These are phyloP conservation scores for Hemicrepidius hirtus DNA, from an alignment of 2,888 invertebrate species.

Conservation along the genomic window DNA sequence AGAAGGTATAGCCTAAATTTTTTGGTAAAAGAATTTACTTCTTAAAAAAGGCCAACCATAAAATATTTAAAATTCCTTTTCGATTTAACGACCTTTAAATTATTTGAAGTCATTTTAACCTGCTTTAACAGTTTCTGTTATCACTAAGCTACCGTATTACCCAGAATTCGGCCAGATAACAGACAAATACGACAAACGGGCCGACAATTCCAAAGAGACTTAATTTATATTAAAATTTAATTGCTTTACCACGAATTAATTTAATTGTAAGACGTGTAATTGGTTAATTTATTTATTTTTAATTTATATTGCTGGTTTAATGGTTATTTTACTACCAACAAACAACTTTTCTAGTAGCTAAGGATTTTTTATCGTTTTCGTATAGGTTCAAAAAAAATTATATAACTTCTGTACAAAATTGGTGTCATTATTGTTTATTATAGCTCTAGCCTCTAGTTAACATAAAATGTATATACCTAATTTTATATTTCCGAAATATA, in stretches of 20 bases:
- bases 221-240: constrained; percentile 49
- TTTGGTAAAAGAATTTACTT: constrained; percentile 15
- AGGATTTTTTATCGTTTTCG: constrained; percentile 33
- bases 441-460: constrained; percentile 38
- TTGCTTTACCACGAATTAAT: constrained; percentile 49
- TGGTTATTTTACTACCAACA: constrained; percentile 34
- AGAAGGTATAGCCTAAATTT: constrained; percentile 20
- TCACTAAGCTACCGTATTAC: constrained; percentile 42
- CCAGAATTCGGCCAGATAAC: constrained; percentile 39
- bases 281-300: constrained; percentile 48
- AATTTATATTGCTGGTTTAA: constrained; percentile 47
- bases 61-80: constrained; percentile 39
- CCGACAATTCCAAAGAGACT: constrained; percentile 44
- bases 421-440: constrained; percentile 47
- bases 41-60: constrained; percentile 27
- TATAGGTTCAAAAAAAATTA: constrained; percentile 21
- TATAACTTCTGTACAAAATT: constrained; percentile 34
- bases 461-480: constrained; percentile 30
- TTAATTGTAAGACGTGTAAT: constrained; percentile 43
- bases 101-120: constrained; percentile 25
- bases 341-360: constrained; percentile 38
- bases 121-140: constrained; percentile 40
- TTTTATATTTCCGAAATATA: constrained; percentile 33
- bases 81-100: constrained; percentile 36
- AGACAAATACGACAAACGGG: constrained; percentile 37